A percentile compares a stretch with the other conserved stretches of the same genome.
Conservation (phyloP, 2,888 invertebrate genomes). For the Tetramorium bicarinatum region DNA sequence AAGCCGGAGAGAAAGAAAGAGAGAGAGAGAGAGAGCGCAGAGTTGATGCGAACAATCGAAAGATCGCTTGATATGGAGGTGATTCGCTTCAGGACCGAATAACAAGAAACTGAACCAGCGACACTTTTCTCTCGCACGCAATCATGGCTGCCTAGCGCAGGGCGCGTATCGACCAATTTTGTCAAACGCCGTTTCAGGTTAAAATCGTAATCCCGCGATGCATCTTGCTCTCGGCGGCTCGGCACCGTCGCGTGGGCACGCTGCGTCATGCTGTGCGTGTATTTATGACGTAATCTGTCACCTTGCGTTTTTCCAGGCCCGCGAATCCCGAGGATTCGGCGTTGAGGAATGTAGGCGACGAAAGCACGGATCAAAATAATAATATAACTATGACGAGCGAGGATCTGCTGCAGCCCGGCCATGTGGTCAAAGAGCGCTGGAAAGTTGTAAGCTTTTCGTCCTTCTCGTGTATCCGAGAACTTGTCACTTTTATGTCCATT, state of each 20-base stretch:
- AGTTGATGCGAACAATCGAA: conserved; percentile 10
- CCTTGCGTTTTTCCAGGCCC: conserved; percentile 77
- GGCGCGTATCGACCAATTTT: conserved; percentile 81
- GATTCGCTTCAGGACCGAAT: conserved; percentile 20
- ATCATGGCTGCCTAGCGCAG: conserved; percentile 85
- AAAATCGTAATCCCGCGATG: conserved; percentile 60
- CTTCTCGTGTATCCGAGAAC: background rate
- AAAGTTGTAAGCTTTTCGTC: conserved; percentile 92
- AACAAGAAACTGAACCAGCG: conserved; percentile 53
- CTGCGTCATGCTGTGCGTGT: background rate
- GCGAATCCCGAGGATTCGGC: conserved; percentile 82
- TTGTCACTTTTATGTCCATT: background rate
- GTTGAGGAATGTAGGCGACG: conserved; percentile 85
- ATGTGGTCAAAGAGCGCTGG: conserved; percentile 99
- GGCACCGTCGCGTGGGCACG: background rate
- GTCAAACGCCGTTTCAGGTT: conserved; percentile 70
- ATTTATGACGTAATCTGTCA: conserved; percentile 40
- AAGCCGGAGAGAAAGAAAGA: background rate
- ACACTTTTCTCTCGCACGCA: conserved; percentile 83
- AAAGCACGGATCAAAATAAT: conserved; percentile 89
- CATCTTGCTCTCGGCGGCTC: background rate
- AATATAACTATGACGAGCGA: conserved; percentile 96
- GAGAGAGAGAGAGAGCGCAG: background rate
- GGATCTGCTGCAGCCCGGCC: conserved; percentile 97
- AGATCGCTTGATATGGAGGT: conserved; percentile 49